Percentiles rank a stretch among this genome's conserved stretches.
These are phyloP conservation scores for Philereme transversata DNA, from an alignment of 2,888 invertebrate genomes.

Conservation along the genomic window DNA sequence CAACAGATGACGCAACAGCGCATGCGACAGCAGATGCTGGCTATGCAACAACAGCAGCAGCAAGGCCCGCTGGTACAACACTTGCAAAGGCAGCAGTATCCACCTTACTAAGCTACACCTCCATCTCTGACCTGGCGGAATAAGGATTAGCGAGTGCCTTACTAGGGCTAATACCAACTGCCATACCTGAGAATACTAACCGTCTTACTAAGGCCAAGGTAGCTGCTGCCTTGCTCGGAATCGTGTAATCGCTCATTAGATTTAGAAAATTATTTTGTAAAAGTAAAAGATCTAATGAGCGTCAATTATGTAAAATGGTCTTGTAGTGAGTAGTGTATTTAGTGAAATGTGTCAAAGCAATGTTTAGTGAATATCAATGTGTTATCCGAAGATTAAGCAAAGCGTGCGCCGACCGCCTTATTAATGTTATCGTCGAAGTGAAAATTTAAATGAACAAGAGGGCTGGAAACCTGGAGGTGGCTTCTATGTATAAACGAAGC, in stretches of 20 bases:
- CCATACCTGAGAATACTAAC: background rate
- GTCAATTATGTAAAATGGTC: background rate
- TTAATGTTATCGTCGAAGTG: background rate
- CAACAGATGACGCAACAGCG: slow-evolving; percentile 83
- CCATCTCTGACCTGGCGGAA: background rate
- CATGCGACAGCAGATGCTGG: slow-evolving; percentile 88
- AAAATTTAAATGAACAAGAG: background rate
- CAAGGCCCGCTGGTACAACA: slow-evolving; percentile 83
- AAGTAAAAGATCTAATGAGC: background rate
- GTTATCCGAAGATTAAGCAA: background rate
- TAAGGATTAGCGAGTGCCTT: background rate
- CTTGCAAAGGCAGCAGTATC: slow-evolving; percentile 75
- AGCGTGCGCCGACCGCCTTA: slow-evolving; percentile 14
- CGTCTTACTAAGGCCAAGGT: background rate
- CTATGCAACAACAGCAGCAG: slow-evolving; percentile 87
- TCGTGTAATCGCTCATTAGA: slow-evolving; percentile 3
- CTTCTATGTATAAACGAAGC: background rate
- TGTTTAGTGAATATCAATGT: background rate
- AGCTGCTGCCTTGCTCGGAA: slow-evolving; percentile 12
- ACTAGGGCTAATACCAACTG: background rate
- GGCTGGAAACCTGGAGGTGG: background rate
- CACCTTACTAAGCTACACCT: slow-evolving; percentile 61
- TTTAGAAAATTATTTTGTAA: background rate
- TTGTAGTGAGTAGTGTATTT: slow-evolving; percentile 3
- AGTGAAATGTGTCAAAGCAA: background rate